Percentiles rank a stretch among this genome's conserved stretches.
These are phyloP conservation scores for Leucosticte australis DNA, from an alignment of 2,113 vertebrate genomes.

Conservation along the genomic window DNA sequence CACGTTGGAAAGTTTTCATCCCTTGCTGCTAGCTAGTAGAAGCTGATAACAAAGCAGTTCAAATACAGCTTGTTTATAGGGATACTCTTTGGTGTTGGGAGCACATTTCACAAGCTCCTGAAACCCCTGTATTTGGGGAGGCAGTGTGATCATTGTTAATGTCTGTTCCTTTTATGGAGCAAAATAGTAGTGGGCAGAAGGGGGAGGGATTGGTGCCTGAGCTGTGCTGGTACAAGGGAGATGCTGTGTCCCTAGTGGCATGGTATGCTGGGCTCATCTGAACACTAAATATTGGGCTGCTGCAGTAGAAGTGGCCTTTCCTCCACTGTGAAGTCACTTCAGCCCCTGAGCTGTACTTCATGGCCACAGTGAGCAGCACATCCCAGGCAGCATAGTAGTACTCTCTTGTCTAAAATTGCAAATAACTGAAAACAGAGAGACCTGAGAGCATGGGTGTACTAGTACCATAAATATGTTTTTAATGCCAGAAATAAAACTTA, in stretches of 20 bases:
- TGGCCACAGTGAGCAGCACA: neutral
- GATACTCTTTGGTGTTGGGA: rapidly evolving
- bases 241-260: rapidly evolving
- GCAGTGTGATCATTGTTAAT: rapidly evolving
- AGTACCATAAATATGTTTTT: neutral
- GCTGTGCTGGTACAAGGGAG: neutral
- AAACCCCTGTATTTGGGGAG: neutral
- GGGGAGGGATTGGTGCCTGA: neutral
- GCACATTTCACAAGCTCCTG: neutral
- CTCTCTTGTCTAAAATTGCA: neutral
- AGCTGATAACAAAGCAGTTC: neutral
- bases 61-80: neutral
- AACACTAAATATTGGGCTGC: neutral
- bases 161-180: neutral
- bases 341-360: neutral
- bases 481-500: neutral
- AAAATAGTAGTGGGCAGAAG: neutral
- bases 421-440: neutral
- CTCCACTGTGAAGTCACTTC: neutral
- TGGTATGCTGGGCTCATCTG: neutral
- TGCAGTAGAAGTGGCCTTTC: neutral
- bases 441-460: rapidly evolving
- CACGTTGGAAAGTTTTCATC: neutral
- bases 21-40: neutral
- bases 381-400: neutral